Base-by-base conservation (phyloP, 2,113 vertebrate species). In the Hoplias malabaricus region DNA sequence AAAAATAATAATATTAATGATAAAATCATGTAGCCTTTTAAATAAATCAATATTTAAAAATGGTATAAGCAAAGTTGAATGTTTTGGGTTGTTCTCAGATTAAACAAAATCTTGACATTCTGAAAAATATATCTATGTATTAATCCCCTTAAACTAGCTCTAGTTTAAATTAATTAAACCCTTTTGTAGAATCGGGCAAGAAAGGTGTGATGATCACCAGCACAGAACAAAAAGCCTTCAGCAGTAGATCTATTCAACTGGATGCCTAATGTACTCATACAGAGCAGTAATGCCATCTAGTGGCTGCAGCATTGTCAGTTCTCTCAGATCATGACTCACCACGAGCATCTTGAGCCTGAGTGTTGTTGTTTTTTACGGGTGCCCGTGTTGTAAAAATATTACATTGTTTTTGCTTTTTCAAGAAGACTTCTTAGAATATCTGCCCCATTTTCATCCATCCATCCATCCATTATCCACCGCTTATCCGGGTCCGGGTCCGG, bases 241-340 rank as follows among this genome's bases (percentile, higher is more conserved):
- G 42, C 21, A 59, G 33, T 6, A 42, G 13, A 23, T 13, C 54
- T 27, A 27, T 50, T 21, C 23, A 10, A 9, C 7, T 2, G 4
- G 14, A 53, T 34, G 29, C 12, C 9, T 38, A 2, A 38, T 13
- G 36, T 2, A 12, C 9, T 5, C 29, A 48, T 2, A 68, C 70
- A 66, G 69, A 69, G 53, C 57, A 77, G 38, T 54, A 48, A 2
- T 61, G 76, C 79, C 79, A 79, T 33, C 84, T 83, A 67, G 79
- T 80, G 79, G 68, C 11, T 10, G 0, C 59, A 40, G 12, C 14
- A 13, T 36, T 12, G 43, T 43, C 5, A 6, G 16, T 29, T 14
- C 53, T 68, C 31, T 33, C 5, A n/a, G 9, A 21, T 23, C 1
- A 19, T 23, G 5, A 21, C 9, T 23, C 4, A 50, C 6, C 8